Base-by-base conservation (phyloP, 2,797 vertebrate genomes). In the Peromyscus nudipes region DNA sequence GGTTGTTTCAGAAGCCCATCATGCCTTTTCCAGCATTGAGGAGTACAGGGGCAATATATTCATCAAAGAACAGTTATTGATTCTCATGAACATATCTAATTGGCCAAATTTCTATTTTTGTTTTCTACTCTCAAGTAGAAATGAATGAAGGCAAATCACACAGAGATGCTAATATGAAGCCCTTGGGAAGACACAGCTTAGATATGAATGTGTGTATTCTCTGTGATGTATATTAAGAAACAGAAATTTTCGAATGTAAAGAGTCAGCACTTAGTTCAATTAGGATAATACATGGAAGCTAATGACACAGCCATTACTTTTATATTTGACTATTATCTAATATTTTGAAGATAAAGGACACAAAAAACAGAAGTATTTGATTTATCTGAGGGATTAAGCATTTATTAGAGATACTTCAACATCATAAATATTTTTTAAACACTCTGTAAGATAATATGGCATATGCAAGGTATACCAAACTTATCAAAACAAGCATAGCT, bases 401-500 rank as follows among this genome's bases (percentile, higher is more conserved):
- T 67, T 90, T 90, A 64, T 87, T 77, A 76, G 62, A 37, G 43
- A 43, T 93, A 86, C 64, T 89, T 96, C 21, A 92, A 29, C 2
- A 77, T 88, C 37, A 55, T 9, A 73, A 37, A 13, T 80, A 82
- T 79, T 88, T 89, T 88, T 88, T 21, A 75, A 88, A 60, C 25
- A 73, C n/a, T 34, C 19, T 34, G 14, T 46, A 67, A 84, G 57
- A 57, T 11, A 64, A 57, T 62, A 4, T 25, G 4, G 10, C 21
- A 62, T 37, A 87, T 37, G 46, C 16, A 7, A 8, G 1, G 16
- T 52, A 60, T 23, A 73, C 37, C 19, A 79, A 86, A 86, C 6
- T 95, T 95, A 83, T 34, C 31, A 75, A 96, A 94, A 65, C 27
- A 80, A 84, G 25, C 1, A 84, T 75, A 14, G 9, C 64, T 64